Evolutionary conservation across 2,797 vertebrate genomes (phyloP), one percentile per base, ranked within the genome.

Genomic region (Enteromius treurensis): DNA sequence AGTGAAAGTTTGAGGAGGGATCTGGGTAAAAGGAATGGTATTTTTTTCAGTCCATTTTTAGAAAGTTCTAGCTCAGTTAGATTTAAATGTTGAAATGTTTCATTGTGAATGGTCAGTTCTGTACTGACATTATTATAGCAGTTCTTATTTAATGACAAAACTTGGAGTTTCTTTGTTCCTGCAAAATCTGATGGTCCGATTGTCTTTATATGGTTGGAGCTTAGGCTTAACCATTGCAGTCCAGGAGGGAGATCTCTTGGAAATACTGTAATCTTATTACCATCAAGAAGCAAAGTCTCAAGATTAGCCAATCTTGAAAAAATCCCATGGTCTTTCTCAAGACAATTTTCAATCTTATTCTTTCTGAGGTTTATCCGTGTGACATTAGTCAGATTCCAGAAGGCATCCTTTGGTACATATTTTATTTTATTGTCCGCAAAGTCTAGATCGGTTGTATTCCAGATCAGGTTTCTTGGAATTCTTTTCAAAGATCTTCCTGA

Each of bases 301-400:
- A 92, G 86, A 64, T 90, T 91, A 84, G 53, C 77, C 77, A 94
- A 85, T 5, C 75, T 81, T 70, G 84, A 86, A 86, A 93, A 94
- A 5, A 89, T 87, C 13, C 85, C 34, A 0, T 91, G 76, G 79
- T 89, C 85, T 17, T 89, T 75, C 0, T 87, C 49, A 45, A 80
- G 88, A 34, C 21, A 21, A 7, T 76, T 67, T 68, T 69, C 13
- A 53, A 77, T 42, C 26, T 82, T 77, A 19, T 93, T 95, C n/a
- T 73, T 80, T 7, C 84, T 88, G 23, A 92, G 84, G 76, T 92
- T 89, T 77, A 92, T 90, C 80, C 86, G 83, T 64, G 82, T 92
- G 29, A 93, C 47, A 10, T 92, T 91, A 0, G 51, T 85, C 79
- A 94, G 81, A 21, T 62, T 77, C 49, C 86, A 83, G 82, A 94